Conservation (phyloP, 2,797 vertebrate genomes). For the Cuculus canorus region DNA sequence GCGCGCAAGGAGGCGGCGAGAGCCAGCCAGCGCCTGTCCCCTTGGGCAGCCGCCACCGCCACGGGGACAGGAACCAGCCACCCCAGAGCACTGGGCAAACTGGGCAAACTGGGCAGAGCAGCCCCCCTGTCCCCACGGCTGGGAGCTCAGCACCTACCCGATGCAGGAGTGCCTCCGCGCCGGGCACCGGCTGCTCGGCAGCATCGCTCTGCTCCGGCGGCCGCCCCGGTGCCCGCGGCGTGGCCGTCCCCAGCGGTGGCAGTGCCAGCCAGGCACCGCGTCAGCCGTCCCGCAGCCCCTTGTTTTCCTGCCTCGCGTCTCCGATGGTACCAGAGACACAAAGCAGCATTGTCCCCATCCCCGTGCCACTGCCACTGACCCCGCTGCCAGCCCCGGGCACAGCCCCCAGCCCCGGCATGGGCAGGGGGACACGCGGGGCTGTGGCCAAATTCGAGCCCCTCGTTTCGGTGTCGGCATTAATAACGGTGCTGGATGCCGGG, state of each 20-base stretch:
- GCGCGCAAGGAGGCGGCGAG: accelerated
- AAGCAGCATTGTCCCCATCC: slow-evolving; percentile 34
- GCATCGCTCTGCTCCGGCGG: background rate
- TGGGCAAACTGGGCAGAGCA: background rate
- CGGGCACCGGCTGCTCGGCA: slow-evolving; percentile 7
- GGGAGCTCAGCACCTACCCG: background rate
- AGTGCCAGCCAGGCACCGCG: slow-evolving; percentile 12
- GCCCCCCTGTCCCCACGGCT: background rate
- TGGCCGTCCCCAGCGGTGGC: background rate
- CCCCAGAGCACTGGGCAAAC: background rate
- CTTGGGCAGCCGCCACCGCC: background rate
- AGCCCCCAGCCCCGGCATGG: background rate
- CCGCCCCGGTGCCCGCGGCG: background rate
- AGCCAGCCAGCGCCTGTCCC: background rate
- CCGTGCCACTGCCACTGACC: slow-evolving; percentile 14
- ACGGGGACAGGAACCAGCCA: background rate
- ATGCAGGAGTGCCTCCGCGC: slow-evolving; percentile 65
- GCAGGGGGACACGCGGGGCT: background rate
- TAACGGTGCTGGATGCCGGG: background rate
- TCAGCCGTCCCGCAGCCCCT: slow-evolving; percentile 13
- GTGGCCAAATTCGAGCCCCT: background rate
- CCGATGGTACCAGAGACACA: slow-evolving; percentile 57
- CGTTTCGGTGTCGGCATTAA: background rate
- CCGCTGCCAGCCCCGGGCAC: background rate
- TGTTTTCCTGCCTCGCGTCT: slow-evolving; percentile 18